phyloP scores from a whole-genome alignment of 2,113 vertebrate genomes.

The Pomatostomus ruficeps region DNA sequence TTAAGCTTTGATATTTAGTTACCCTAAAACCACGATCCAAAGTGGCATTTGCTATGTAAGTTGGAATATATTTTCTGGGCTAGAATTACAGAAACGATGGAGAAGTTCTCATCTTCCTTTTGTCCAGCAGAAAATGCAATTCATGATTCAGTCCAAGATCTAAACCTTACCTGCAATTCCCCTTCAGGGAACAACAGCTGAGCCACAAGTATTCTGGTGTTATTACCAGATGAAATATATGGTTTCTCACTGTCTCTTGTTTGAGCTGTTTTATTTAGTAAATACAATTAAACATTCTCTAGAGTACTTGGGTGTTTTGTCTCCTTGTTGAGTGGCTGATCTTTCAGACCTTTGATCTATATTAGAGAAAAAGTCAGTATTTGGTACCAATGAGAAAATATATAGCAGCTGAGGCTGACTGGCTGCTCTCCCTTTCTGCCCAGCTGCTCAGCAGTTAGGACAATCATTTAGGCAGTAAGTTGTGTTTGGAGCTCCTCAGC shows the following conservation, averaged over 20 bases:
- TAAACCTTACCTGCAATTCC: not conserved
- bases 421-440: not conserved
- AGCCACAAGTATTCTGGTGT: not conserved
- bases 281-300: not conserved
- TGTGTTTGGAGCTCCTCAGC: not conserved
- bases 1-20: not conserved
- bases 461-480: not conserved
- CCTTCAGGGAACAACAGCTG: not conserved
- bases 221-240: not conserved
- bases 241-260: not conserved
- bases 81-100: not conserved
- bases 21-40: not conserved
- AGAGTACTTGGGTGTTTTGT: not conserved
- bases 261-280: not conserved
- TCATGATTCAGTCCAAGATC: not conserved
- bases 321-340: not conserved
- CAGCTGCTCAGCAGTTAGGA: not conserved
- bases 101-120: not conserved
- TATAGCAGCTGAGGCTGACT: not conserved
- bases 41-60: not conserved
- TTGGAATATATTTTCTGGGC: not conserved
- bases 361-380: not conserved
- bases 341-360: not conserved
- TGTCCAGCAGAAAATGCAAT: not conserved
- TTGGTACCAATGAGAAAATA: not conserved